Evolutionary conservation across 2,113 vertebrate genomes (phyloP).

Genomic region (Brachyhypopomus occidentalis): DNA sequence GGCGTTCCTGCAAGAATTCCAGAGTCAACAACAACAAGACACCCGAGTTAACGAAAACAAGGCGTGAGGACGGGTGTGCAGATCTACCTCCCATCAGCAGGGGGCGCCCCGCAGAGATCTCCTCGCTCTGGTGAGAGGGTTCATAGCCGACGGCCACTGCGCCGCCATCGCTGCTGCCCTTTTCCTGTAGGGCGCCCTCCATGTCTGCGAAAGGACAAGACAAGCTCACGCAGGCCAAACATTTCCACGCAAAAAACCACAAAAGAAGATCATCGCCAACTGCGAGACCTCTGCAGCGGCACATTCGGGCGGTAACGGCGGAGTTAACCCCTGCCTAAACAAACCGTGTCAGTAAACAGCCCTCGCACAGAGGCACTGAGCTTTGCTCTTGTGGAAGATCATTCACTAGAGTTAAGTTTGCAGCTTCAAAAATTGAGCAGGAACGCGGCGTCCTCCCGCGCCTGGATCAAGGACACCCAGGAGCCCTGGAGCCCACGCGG

Average conservation of each 20-base stretch:
- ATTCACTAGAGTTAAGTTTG: background rate
- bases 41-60: background rate
- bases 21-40: background rate
- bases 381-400: background rate
- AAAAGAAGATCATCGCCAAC: no score
- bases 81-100: constrained; percentile 37
- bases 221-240: background rate
- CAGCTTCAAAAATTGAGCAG: no score
- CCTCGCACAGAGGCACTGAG: background rate
- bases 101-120: background rate
- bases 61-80: background rate
- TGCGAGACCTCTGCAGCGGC: no score
- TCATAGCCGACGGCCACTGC: background rate
- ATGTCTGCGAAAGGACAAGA: constrained; percentile 38
- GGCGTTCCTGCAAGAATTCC: constrained; percentile 11
- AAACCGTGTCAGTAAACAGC: no score
- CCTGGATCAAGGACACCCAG: no score
- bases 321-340: no score
- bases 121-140: constrained; percentile 23
- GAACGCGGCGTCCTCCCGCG: no score
- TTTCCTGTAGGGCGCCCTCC: constrained; percentile 41
- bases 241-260: no score
- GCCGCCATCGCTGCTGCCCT: constrained; percentile 21
- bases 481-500: no score
- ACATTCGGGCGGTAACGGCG: no score